Evolutionary conservation across 2,888 invertebrate genomes (phyloP).

Genomic region (Mantis religiosa): DNA sequence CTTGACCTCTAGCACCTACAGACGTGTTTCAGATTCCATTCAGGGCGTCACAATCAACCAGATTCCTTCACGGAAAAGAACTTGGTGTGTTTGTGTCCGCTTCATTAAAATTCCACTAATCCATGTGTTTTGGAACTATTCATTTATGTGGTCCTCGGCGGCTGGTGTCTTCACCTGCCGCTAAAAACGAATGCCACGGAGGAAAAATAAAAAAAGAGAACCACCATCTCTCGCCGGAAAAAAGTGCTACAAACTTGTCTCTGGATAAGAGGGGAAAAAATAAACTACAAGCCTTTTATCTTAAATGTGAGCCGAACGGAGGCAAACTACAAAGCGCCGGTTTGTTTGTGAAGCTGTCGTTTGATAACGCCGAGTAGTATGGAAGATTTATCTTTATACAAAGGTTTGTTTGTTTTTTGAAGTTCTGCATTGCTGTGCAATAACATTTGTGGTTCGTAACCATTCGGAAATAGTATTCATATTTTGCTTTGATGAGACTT

Average conservation of each 20-base stretch:
- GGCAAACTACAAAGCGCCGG: background rate
- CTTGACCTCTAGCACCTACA: background rate
- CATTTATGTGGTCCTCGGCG: background rate
- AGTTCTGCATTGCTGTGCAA: background rate
- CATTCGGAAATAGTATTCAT: background rate
- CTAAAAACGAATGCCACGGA: background rate
- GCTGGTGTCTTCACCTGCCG: background rate
- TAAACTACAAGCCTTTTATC: background rate
- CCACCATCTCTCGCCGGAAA: background rate
- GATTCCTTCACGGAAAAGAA: background rate
- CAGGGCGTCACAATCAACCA: background rate
- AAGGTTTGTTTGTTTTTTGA: background rate
- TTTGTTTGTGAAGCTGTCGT: background rate
- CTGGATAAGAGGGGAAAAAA: background rate
- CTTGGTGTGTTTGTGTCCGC: background rate
- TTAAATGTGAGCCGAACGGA: background rate
- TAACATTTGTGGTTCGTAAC: background rate
- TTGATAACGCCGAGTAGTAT: background rate
- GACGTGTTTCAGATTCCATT: background rate
- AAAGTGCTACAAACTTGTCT: background rate
- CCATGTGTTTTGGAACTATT: background rate
- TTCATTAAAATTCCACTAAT: background rate
- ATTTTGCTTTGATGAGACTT: background rate
- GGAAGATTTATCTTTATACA: background rate
- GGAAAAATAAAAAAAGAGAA: background rate